phyloP scores from a whole-genome alignment of 2,888 invertebrate species.

The Thereva nobilitata region DNA sequence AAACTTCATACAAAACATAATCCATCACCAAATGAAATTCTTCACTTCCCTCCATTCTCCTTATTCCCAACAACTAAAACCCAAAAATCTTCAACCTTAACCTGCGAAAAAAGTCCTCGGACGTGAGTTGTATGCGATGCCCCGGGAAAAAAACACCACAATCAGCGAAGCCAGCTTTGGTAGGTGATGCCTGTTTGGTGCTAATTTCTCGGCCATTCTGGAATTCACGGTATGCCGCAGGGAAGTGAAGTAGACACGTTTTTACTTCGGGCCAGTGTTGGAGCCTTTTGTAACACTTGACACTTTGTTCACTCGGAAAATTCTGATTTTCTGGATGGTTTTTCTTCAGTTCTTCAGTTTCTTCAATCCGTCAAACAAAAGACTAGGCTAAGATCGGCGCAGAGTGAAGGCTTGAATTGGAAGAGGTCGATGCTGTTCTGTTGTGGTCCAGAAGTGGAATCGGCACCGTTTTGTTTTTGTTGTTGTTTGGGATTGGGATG shows the following conservation, averaged over 20 bases:
- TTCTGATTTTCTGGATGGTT: constrained; percentile 27
- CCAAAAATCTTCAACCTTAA: too few species aligned
- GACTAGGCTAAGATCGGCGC: neutral
- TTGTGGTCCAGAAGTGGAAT: neutral
- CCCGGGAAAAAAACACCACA: constrained; percentile 4
- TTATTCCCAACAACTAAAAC: too few species aligned
- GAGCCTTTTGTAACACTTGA: constrained; percentile 26
- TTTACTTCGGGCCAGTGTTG: constrained; percentile 3
- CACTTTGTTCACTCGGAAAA: constrained; percentile 32
- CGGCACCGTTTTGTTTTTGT: neutral
- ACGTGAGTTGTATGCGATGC: constrained; percentile 4
- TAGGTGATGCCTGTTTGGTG: constrained; percentile 47
- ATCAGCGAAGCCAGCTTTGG: constrained; percentile 6
- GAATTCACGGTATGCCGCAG: constrained; percentile 45
- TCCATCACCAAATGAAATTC: too few species aligned
- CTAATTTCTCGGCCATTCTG: constrained; percentile 46
- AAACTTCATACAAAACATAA: too few species aligned
- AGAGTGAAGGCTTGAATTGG: constrained; percentile 16
- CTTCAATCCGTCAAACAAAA: too few species aligned
- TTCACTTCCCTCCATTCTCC: too few species aligned
- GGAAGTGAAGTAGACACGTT: constrained; percentile 28
- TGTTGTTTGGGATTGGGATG: neutral
- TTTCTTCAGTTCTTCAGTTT: constrained; percentile 1
- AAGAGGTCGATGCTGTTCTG: neutral
- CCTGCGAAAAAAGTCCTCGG: too few species aligned